phyloP scores from a whole-genome alignment of 1,140 invertebrate species.

The Eumaeus atala region DNA sequence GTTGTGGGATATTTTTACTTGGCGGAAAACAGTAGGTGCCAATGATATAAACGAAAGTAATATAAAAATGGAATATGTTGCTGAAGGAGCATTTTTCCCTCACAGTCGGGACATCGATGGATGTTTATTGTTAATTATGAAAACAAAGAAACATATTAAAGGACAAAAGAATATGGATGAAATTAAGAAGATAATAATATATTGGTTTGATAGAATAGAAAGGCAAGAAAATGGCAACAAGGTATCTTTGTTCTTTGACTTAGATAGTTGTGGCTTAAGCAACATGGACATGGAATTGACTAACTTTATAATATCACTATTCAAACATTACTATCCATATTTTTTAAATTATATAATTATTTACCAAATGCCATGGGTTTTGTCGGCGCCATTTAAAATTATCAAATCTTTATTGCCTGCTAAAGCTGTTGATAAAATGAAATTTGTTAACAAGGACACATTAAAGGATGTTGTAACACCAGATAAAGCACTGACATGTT shows the following conservation, averaged over 20 bases:
- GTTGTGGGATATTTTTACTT: conserved; percentile 87
- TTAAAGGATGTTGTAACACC: conserved; percentile 85
- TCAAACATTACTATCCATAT: conserved; percentile 93
- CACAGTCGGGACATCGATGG: conserved; percentile 88
- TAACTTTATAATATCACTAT: conserved; percentile 89
- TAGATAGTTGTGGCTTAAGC: conserved; percentile 87
- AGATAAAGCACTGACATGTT: conserved; percentile 83
- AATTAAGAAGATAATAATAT: conserved; percentile 87
- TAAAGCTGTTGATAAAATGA: conserved; percentile 92
- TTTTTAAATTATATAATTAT: conserved; percentile 93
- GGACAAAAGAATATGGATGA: conserved; percentile 83
- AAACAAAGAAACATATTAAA: conserved; percentile 85
- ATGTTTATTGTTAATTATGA: conserved; percentile 83
- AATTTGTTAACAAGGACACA: conserved; percentile 87
- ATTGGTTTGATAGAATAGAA: conserved; percentile 91
- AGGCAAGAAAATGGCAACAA: conserved; percentile 84
- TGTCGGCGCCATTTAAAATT: conserved; percentile 94
- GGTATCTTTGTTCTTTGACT: conserved; percentile 92
- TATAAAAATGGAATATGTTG: conserved; percentile 82
- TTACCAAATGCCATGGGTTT: conserved; percentile 95
- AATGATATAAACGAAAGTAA: conserved; percentile 84
- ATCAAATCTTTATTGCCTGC: conserved; percentile 92
- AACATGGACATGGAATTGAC: conserved; percentile 93
- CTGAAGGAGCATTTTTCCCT: conserved; percentile 84
- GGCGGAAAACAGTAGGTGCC: conserved; percentile 86